A percentile compares a stretch with the other conserved stretches of the same genome.
These are phyloP conservation scores for Limonius californicus DNA, from an alignment of 1,140 invertebrate species.

Conservation along the genomic window DNA sequence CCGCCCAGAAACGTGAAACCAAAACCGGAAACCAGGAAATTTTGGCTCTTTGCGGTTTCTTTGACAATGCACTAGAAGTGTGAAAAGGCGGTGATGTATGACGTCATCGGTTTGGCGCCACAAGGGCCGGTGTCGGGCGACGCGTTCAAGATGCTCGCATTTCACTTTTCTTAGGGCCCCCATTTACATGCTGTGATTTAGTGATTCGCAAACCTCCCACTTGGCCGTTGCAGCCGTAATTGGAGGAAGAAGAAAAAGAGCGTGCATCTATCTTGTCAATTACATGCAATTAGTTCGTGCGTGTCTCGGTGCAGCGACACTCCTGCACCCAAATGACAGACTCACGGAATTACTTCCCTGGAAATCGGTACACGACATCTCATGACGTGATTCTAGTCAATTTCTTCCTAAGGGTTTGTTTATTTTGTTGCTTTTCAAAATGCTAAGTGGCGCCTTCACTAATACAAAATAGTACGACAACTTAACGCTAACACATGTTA, in stretches of 20 bases:
- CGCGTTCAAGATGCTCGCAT: constrained; percentile 16
- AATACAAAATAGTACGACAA: no score
- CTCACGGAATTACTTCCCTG: constrained; percentile 26
- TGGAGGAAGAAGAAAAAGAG: constrained; percentile 20
- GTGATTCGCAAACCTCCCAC: constrained; percentile 27
- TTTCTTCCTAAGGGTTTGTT: constrained; percentile 15
- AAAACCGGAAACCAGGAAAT: not conserved
- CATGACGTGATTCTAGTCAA: constrained; percentile 18
- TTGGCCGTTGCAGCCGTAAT: constrained; percentile 25
- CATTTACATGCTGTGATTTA: constrained; percentile 23
- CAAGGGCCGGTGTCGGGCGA: constrained; percentile 5
- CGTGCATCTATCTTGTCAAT: constrained; percentile 35
- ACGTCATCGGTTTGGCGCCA: constrained; percentile 18
- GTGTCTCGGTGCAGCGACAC: constrained; percentile 25
- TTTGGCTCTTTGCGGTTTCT: not conserved
- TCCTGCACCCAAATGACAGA: constrained; percentile 17
- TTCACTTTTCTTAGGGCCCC: constrained; percentile 6
- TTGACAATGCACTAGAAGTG: constrained; percentile 2
- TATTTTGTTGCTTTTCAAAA: constrained; percentile 4
- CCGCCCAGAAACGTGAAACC: no score
- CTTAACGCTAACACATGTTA: no score
- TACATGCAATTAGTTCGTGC: constrained; percentile 34
- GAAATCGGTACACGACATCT: constrained; percentile 32
- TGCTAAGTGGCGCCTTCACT: no score
- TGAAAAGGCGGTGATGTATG: constrained; percentile 17